Percentiles rank a stretch among this genome's conserved stretches.
phyloP scores from a whole-genome alignment of 2,113 vertebrate species.

The Dasyurus viverrinus region DNA sequence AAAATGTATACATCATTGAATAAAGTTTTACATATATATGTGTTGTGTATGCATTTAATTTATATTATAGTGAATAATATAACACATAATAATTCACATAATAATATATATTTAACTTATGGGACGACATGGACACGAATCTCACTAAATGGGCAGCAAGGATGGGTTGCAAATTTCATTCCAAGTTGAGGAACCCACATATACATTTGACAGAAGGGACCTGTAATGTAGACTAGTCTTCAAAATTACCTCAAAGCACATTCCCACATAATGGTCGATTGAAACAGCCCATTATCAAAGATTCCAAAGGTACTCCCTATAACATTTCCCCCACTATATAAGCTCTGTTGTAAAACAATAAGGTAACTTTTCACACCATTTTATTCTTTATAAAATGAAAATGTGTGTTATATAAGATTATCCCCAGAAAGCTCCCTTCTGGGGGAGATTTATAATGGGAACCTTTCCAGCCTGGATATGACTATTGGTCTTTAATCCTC shows the following conservation, averaged over 20 bases:
- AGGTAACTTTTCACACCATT: constrained; percentile 27
- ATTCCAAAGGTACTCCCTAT: not conserved
- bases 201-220: not conserved
- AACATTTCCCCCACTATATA: not conserved
- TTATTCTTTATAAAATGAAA: constrained; percentile 34
- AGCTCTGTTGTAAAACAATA: not conserved
- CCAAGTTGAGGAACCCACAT: not conserved
- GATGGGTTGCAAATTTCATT: not conserved
- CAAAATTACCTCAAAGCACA: constrained; percentile 22
- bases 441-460: constrained; percentile 38
- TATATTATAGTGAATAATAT: not conserved
- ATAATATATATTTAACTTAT: not conserved
- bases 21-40: not conserved
- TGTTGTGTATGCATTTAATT: not conserved
- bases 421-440: constrained; percentile 33
- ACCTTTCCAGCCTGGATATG: not conserved
- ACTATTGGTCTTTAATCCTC: constrained; percentile 35
- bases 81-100: not conserved
- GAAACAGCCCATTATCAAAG: constrained; percentile 25
- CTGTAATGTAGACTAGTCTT: constrained; percentile 34
- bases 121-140: not conserved
- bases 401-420: constrained; percentile 16
- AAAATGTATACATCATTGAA: not conserved
- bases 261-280: constrained; percentile 10
- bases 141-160: not conserved